phyloP scores from a whole-genome alignment of 2,888 invertebrate genomes.

The Adela reaumurella region DNA sequence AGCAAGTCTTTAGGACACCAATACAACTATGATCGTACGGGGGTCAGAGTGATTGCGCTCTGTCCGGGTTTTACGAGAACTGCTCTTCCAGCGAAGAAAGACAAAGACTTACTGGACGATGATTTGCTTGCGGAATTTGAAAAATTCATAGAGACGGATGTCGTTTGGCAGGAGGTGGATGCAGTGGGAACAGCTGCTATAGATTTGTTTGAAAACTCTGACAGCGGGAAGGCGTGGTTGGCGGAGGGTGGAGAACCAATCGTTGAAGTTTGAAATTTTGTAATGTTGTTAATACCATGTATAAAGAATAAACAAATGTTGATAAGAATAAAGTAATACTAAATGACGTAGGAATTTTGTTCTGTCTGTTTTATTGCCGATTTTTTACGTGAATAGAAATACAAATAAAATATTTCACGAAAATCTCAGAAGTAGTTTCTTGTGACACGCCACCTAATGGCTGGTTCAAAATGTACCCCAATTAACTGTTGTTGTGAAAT shows the following conservation, averaged over 20 bases:
- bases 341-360: too few relatives aligned
- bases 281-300: too few relatives aligned
- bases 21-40: conserved; percentile 37
- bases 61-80: conserved; percentile 53
- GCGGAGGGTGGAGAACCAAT: conserved; percentile 37
- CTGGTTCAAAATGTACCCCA: too few relatives aligned
- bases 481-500: too few relatives aligned
- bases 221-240: conserved; percentile 51
- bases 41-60: conserved; percentile 49
- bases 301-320: too few relatives aligned
- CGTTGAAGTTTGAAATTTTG: conserved; percentile 20
- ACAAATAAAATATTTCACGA: too few relatives aligned
- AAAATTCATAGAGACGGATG: conserved; percentile 13
- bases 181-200: conserved; percentile 24
- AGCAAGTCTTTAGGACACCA: conserved; percentile 41
- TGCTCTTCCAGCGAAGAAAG: conserved; percentile 16
- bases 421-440: too few relatives aligned
- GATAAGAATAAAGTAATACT: too few relatives aligned
- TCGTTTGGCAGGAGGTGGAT: conserved; percentile 24
- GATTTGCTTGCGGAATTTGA: conserved; percentile 16
- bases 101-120: conserved; percentile 6
- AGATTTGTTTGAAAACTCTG: conserved; percentile 28
- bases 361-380: too few relatives aligned
- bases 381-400: too few relatives aligned
- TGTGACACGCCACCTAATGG: too few relatives aligned